Evolutionary conservation across 2,797 vertebrate genomes (phyloP).

Genomic region (Acipenser oxyrinchus): DNA sequence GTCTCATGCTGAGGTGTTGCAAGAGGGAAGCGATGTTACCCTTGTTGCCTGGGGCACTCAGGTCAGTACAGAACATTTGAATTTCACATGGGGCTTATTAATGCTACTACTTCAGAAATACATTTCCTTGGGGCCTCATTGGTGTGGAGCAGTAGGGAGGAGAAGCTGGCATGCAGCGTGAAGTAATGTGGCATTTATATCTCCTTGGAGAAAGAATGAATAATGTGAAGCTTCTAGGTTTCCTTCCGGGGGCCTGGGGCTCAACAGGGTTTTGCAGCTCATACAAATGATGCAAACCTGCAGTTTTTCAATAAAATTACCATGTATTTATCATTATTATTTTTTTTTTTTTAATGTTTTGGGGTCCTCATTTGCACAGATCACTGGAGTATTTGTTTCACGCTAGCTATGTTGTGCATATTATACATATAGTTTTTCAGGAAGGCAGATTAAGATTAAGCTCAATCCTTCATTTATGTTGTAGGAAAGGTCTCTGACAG

Average conservation of each 20-base stretch:
- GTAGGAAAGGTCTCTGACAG: no score
- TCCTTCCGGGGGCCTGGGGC: not conserved
- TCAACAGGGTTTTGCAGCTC: slow-evolving; percentile 18
- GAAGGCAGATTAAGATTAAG: no score
- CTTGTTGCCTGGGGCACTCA: slow-evolving; percentile 95
- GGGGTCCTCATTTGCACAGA: no score
- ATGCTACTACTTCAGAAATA: not conserved
- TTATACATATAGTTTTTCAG: no score
- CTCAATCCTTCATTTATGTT: no score
- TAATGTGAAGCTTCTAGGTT: slow-evolving; percentile 12
- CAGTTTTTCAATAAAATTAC: no score
- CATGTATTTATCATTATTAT: no score
- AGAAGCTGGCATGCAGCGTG: not conserved
- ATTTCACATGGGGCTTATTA: not conserved
- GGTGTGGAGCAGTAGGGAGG: not conserved
- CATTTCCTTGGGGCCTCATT: not conserved
- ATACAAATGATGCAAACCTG: not conserved
- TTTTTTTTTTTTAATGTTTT: not conserved
- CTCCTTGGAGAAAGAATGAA: slow-evolving; percentile 9
- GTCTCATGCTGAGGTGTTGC: slow-evolving; percentile 85
- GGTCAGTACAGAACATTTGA: slow-evolving; percentile 53
- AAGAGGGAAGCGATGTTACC: slow-evolving; percentile 88
- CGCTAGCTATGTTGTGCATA: no score
- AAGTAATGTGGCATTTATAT: slow-evolving; percentile 23
- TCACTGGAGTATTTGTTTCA: no score